phyloP scores from a whole-genome alignment of 2,797 vertebrate genomes.

The Acanthurus leucopareius region DNA sequence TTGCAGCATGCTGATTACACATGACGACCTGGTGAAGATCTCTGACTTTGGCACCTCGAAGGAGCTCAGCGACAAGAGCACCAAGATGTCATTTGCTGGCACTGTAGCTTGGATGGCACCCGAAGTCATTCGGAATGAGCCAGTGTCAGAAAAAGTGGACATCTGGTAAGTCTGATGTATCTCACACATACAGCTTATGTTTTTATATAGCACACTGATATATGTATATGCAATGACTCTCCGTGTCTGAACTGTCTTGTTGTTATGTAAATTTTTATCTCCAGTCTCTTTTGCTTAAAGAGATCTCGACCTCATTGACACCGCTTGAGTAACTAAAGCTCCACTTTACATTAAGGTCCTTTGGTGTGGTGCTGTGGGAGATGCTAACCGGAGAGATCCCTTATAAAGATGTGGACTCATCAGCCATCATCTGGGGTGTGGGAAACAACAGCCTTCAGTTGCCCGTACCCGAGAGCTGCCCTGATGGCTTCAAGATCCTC shows the following conservation, averaged over 20 bases:
- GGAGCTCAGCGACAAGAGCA: conserved; percentile 97
- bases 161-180: conserved; percentile 88
- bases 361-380: conserved; percentile 98
- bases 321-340: conserved; percentile 20
- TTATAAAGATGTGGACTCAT: conserved; percentile 98
- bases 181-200: background rate
- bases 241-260: background rate
- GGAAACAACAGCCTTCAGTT: conserved; percentile 98
- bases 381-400: conserved; percentile 96
- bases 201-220: background rate
- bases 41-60: conserved; percentile 98
- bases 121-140: conserved; percentile 97
- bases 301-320: conserved; percentile 7
- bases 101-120: conserved; percentile 99
- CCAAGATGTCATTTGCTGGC: conserved; percentile 98
- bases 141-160: conserved; percentile 98
- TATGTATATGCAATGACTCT: no score
- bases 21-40: conserved; percentile 98
- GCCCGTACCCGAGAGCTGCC: conserved; percentile 94
- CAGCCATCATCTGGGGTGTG: conserved; percentile 98
- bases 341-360: conserved; percentile 88
- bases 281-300: background rate
- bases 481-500: conserved; percentile 97
- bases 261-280: background rate
- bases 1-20: conserved; percentile 96